Evolutionary conservation across 2,113 vertebrate species (phyloP).

Genomic region (Centropus bengalensis): DNA sequence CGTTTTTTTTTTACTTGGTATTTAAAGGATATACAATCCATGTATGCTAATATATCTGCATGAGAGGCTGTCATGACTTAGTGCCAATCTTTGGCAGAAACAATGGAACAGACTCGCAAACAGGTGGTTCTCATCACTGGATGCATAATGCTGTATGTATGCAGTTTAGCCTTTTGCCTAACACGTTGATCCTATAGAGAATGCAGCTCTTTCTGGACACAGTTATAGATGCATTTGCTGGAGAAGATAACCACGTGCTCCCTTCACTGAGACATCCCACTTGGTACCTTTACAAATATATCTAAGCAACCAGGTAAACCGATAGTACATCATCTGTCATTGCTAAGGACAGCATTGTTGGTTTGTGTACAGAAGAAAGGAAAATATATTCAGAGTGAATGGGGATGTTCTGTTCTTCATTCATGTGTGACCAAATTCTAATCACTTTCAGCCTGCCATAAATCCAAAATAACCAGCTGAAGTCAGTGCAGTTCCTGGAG

Average conservation of each 20-base stretch:
- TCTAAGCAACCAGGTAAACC: neutral
- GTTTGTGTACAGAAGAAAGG: neutral
- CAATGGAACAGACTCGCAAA: slow-evolving; percentile 18
- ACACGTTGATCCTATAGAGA: neutral
- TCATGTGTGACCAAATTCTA: slow-evolving; percentile 50
- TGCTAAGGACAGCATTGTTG: neutral
- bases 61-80: neutral
- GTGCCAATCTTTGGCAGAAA: slow-evolving; percentile 4
- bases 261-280: neutral
- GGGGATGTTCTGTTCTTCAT: neutral
- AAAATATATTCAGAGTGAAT: neutral
- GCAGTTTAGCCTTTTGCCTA: neutral
- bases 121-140: slow-evolving; percentile 58
- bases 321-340: neutral
- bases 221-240: neutral
- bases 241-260: neutral
- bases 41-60: neutral
- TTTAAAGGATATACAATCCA: neutral
- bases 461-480: slow-evolving; percentile 29
- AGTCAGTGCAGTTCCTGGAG: slow-evolving; percentile 49
- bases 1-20: neutral
- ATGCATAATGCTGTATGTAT: neutral
- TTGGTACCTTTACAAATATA: neutral
- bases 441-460: slow-evolving; percentile 27
- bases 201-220: neutral